phyloP scores from a whole-genome alignment of 2,888 invertebrate genomes.

The Ischnus inquisitorius region DNA sequence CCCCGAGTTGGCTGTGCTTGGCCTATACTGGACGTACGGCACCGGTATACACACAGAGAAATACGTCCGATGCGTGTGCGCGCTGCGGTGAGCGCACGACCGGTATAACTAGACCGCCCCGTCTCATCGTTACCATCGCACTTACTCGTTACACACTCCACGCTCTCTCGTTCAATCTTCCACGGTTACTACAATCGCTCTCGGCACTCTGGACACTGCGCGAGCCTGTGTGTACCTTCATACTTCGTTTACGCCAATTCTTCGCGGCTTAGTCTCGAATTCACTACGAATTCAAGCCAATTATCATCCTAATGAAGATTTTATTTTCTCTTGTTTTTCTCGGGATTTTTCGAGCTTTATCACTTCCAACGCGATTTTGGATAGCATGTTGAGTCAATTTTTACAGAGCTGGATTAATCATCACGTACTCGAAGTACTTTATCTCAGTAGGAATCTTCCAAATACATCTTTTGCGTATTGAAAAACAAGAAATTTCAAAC shows the following conservation, averaged over 20 bases:
- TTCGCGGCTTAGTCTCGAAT: constrained; percentile 42
- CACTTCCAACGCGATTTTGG: too few species aligned
- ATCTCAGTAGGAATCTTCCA: too few species aligned
- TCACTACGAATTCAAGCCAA: constrained; percentile 25
- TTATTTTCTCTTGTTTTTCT: background rate
- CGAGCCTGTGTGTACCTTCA: constrained; percentile 29
- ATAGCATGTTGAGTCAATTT: too few species aligned
- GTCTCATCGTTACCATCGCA: constrained; percentile 58
- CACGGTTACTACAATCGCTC: constrained; percentile 59
- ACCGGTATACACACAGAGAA: background rate
- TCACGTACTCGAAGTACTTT: too few species aligned
- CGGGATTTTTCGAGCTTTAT: too few species aligned
- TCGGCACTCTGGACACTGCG: constrained; percentile 1
- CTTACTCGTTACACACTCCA: constrained; percentile 65
- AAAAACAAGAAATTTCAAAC: too few species aligned
- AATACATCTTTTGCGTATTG: too few species aligned
- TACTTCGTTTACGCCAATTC: constrained; percentile 65
- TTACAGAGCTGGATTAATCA: too few species aligned
- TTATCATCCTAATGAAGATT: background rate
- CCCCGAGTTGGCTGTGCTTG: constrained; percentile 30
- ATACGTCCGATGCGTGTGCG: constrained; percentile 46
- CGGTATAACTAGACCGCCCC: constrained; percentile 49
- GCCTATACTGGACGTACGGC: constrained; percentile 2
- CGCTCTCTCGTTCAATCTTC: constrained; percentile 69
- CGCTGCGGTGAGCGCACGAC: constrained; percentile 30